Percentiles rank a stretch among this genome's conserved stretches.
Evolutionary conservation across 2,797 vertebrate species (phyloP).

Genomic region (Halcyon chelicuti): DNA sequence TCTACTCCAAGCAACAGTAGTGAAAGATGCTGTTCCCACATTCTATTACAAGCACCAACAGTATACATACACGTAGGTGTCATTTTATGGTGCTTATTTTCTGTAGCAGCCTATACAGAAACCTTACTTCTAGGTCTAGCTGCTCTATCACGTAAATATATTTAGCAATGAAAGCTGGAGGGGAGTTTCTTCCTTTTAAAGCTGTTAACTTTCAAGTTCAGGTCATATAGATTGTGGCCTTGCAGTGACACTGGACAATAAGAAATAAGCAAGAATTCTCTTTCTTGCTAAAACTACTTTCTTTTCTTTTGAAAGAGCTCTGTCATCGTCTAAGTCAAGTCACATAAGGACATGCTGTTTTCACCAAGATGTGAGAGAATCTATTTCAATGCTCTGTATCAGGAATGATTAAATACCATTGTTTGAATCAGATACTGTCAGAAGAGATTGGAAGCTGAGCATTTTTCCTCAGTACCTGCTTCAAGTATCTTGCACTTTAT

Average conservation of each 20-base stretch:
- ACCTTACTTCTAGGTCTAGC: background rate
- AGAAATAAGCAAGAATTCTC: background rate
- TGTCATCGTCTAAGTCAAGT: background rate
- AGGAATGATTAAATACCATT: background rate
- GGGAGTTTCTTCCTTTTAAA: background rate
- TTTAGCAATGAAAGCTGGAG: background rate
- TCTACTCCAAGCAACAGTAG: background rate
- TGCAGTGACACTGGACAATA: background rate
- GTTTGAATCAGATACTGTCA: background rate
- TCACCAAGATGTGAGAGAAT: background rate
- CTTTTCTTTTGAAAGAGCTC: background rate
- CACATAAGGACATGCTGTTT: background rate
- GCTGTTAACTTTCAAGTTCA: background rate
- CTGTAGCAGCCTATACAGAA: background rate
- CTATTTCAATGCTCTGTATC: background rate
- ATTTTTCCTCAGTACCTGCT: background rate
- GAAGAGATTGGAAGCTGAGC: background rate
- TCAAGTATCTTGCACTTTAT: background rate
- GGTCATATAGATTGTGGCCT: background rate
- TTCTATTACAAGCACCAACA: background rate
- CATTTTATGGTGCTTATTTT: background rate
- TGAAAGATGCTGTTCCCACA: background rate
- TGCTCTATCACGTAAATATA: background rate
- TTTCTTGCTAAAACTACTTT: background rate
- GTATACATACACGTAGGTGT: fast-evolving